These are phyloP conservation scores for Himalopsyche anomala DNA, from an alignment of 2,888 invertebrate genomes.

Conservation along the genomic window DNA sequence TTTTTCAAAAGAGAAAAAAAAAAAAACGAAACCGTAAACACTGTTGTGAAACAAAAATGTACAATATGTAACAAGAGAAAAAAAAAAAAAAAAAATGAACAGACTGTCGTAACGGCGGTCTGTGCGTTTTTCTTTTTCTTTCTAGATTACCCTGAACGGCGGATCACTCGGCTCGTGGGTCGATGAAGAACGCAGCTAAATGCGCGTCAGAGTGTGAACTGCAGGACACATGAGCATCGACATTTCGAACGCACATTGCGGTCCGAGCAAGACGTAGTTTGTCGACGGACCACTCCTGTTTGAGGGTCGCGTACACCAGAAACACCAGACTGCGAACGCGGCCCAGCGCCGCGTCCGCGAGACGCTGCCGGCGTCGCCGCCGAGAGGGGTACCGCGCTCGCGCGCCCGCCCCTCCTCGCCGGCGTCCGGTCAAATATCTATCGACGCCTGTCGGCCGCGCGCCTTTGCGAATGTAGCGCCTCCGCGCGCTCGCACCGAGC, in stretches of 20 bases:
- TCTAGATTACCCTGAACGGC: constrained; percentile 72
- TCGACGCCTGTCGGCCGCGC: no score
- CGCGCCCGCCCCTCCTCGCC: background rate
- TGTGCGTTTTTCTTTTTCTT: background rate
- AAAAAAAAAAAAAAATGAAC: no score
- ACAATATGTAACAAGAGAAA: no score
- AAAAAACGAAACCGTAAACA: background rate
- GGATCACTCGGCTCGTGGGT: constrained; percentile 79
- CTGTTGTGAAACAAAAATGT: background rate
- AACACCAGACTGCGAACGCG: constrained; percentile 61
- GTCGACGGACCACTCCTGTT: constrained; percentile 73
- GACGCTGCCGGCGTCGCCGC: constrained; percentile 68
- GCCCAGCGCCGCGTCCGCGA: constrained; percentile 66
- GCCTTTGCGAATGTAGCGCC: no score
- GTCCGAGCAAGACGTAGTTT: constrained; percentile 72
- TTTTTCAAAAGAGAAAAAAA: background rate
- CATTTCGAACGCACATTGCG: constrained; percentile 80
- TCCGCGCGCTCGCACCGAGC: no score
- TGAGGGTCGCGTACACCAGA: constrained; percentile 71
- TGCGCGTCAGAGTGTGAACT: constrained; percentile 74
- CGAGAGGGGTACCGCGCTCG: constrained; percentile 45
- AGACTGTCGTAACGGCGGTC: no score
- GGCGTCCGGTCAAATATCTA: constrained; percentile 63
- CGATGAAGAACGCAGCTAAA: constrained; percentile 79
- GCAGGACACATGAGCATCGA: constrained; percentile 79